phyloP scores from a whole-genome alignment of 2,888 invertebrate genomes.

The Pardosa pseudoannulata region DNA sequence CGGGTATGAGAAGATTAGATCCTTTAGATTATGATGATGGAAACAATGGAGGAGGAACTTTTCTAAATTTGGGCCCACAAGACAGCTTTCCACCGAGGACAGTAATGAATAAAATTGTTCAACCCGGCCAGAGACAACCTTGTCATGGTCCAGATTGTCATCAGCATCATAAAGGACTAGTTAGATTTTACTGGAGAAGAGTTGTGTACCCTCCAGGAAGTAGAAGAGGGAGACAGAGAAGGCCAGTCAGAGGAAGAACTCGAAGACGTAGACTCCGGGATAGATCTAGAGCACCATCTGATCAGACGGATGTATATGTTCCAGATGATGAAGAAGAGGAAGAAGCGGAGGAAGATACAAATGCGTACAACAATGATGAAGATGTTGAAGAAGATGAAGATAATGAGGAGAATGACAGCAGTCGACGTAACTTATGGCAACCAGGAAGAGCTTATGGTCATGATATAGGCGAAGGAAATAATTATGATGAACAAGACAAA shows the following conservation, averaged over 20 bases:
- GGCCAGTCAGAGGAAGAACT: constrained; percentile 5
- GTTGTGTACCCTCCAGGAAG: constrained; percentile 51
- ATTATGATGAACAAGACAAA: constrained; percentile 31
- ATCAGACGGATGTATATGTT: constrained; percentile 29
- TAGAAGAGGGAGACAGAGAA: background rate
- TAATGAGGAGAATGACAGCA: constrained; percentile 8
- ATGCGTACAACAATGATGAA: background rate
- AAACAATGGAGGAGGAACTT: background rate
- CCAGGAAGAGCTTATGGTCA: constrained; percentile 59
- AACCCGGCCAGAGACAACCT: constrained; percentile 55
- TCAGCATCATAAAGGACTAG: constrained; percentile 68
- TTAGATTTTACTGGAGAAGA: constrained; percentile 67
- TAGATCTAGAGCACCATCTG: constrained; percentile 33
- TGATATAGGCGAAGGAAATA: constrained; percentile 43
- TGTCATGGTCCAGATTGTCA: constrained; percentile 71
- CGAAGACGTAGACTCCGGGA: constrained; percentile 25
- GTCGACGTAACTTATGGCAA: constrained; percentile 24
- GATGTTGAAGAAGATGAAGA: constrained; percentile 39
- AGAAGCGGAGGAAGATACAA: constrained; percentile 2
- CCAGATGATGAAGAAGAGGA: constrained; percentile 21
- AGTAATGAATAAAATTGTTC: constrained; percentile 59
- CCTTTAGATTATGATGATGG: constrained; percentile 57
- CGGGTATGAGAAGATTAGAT: constrained; percentile 36
- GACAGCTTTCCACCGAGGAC: constrained; percentile 53
- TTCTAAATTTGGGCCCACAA: constrained; percentile 42